phyloP scores from a whole-genome alignment of 2,888 invertebrate genomes.

The Syrista parreyssii region DNA sequence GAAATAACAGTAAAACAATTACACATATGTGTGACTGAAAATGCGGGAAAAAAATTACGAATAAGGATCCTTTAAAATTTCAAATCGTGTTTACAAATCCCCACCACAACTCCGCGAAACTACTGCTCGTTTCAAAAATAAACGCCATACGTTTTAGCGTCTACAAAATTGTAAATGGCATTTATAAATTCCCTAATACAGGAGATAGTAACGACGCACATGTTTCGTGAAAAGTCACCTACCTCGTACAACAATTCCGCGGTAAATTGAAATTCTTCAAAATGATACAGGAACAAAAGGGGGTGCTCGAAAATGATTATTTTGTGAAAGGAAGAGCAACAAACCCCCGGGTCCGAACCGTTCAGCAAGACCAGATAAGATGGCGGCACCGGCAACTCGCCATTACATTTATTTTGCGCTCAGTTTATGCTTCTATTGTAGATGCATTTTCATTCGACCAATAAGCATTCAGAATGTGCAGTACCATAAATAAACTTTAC shows the following conservation, averaged over 20 bases:
- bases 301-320: background rate
- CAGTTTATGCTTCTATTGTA: background rate
- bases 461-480: background rate
- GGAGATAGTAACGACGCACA: background rate
- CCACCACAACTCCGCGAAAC: background rate
- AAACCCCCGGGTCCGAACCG: background rate
- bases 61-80: background rate
- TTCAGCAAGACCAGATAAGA: constrained; percentile 1
- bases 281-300: background rate
- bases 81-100: background rate
- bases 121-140: constrained; percentile 6
- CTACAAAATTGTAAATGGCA: background rate
- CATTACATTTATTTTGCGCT: background rate
- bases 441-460: background rate
- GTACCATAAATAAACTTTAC: background rate
- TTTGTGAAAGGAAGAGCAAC: background rate
- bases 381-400: constrained; percentile 11
- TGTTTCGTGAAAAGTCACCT: background rate
- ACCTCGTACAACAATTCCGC: background rate
- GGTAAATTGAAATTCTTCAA: background rate
- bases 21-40: background rate
- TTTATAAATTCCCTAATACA: background rate
- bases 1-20: background rate
- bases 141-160: constrained; percentile 1
- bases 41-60: background rate